Evolutionary conservation across 35 echinoderm and acorn worm species (phyloP), one percentile per base, ranked within the genome.

Genomic region (Stichopus chloronotus): DNA sequence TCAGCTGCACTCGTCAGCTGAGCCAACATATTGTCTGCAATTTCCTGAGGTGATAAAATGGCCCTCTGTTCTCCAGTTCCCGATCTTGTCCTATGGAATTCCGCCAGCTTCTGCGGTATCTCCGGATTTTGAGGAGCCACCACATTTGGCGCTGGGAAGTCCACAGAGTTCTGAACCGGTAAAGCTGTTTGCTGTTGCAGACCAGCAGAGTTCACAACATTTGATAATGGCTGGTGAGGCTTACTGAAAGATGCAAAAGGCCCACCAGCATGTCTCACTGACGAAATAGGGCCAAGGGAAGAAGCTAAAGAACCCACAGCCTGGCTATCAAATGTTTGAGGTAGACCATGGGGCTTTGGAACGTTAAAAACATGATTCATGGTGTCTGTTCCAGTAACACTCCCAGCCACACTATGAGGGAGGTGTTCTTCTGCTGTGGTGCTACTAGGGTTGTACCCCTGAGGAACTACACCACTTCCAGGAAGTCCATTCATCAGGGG

Each of bases 11-110:
- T 94, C 17, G 97, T 93, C 23, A 98, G 95, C 86, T 96, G 94
- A 8, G 95, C 95, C 84, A 99, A 77, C 97, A 99, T 96, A 78
- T 92, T 96, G 90, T 99, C 95, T 3, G 97, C 97, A 52, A 99
- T 99, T 92, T 96, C 97, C 90, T 99, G 97, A 88, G 97, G 97
- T 55, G 97, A 99, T 90, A 99, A 94, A 25, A 96, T 91, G 89
- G 84, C 94, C 59, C 80, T 91, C 25, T 86, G 88, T 58, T 94
- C 92, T 57, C 84, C 94, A 6, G 83, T 80, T 19, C 95, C 96
- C 60, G 94, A 94, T 72, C 95, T 94, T 2, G 97, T 91, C 81
- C 90, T n/a, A 9, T 99, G 96, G 59, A 99, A 96, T 59, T 99
- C 95, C 2, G 95, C 95, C 55, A 99, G 93, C 93, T 99, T 99